Conservation (phyloP, 2,888 invertebrate species). For the Drosophila mayaguana region DNA sequence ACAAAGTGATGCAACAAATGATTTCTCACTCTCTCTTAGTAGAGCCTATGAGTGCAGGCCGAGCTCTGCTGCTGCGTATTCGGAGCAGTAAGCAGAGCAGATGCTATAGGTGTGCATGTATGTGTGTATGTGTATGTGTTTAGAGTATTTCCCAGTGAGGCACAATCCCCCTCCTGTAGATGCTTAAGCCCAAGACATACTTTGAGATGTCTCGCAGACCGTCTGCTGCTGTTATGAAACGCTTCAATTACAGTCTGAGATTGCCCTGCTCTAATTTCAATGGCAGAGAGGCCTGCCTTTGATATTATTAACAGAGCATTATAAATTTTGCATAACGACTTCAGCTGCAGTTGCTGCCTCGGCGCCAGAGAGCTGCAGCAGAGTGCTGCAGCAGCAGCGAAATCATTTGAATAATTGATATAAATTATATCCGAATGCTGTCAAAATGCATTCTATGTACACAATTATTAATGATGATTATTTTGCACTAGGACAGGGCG, state of each 20-base stretch:
- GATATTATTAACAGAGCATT: conserved; percentile 39
- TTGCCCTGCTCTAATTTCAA: neutral
- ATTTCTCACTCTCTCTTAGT: too few relatives aligned
- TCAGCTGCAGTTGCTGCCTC: neutral
- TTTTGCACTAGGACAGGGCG: conserved; percentile 18
- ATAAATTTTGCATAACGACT: conserved; percentile 27
- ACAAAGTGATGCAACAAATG: too few relatives aligned
- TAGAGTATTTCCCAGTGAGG: neutral
- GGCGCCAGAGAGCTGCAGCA: neutral
- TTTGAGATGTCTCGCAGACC: neutral
- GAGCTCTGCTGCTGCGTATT: too few relatives aligned
- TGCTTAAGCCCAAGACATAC: neutral
- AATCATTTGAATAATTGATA: conserved; percentile 76
- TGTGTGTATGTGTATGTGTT: too few relatives aligned
- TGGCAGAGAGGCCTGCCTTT: conserved; percentile 10
- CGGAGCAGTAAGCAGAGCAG: too few relatives aligned
- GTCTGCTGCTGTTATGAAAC: neutral
- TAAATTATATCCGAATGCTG: conserved; percentile 75
- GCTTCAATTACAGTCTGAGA: neutral
- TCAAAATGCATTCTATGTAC: conserved; percentile 68
- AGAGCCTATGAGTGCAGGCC: too few relatives aligned
- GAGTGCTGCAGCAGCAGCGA: conserved; percentile 6
- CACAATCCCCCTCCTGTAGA: neutral
- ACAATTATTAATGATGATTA: conserved; percentile 72
- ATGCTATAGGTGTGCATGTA: too few relatives aligned